Conservation (phyloP, 2,888 invertebrate genomes). For the Fragum whitleyi region DNA sequence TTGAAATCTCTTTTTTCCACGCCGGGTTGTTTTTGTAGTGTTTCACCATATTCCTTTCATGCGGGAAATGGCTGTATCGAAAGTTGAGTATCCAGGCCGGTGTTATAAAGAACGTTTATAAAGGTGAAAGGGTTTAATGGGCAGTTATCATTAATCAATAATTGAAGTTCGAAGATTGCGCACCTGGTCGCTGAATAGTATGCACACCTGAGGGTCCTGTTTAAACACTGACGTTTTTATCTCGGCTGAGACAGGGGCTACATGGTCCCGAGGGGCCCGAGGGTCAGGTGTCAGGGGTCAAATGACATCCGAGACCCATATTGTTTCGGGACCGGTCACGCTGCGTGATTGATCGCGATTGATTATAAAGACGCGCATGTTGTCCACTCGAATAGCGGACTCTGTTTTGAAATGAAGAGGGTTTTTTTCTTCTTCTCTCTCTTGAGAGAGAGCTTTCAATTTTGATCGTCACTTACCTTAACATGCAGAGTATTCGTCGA, state of each 20-base stretch:
- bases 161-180: background rate
- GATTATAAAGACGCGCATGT: background rate
- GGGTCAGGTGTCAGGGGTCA: constrained; percentile 23
- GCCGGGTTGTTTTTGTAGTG: too few species aligned
- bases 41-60: too few species aligned
- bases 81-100: too few species aligned
- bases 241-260: constrained; percentile 2
- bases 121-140: background rate
- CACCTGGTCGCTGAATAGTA: constrained; percentile 12
- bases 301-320: constrained; percentile 22
- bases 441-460: too few species aligned
- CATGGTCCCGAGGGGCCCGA: background rate
- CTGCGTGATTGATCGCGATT: constrained; percentile 8
- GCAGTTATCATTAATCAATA: constrained; percentile 5
- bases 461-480: too few species aligned
- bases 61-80: too few species aligned
- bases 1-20: too few species aligned
- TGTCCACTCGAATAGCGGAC: background rate
- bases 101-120: too few species aligned
- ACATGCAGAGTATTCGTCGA: too few species aligned
- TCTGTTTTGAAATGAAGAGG: background rate
- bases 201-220: constrained; percentile 17
- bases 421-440: too few species aligned
- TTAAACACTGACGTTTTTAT: constrained; percentile 8
- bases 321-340: constrained; percentile 20